These are phyloP conservation scores for Scortum barcoo DNA, from an alignment of 2,113 vertebrate species.

Conservation along the genomic window DNA sequence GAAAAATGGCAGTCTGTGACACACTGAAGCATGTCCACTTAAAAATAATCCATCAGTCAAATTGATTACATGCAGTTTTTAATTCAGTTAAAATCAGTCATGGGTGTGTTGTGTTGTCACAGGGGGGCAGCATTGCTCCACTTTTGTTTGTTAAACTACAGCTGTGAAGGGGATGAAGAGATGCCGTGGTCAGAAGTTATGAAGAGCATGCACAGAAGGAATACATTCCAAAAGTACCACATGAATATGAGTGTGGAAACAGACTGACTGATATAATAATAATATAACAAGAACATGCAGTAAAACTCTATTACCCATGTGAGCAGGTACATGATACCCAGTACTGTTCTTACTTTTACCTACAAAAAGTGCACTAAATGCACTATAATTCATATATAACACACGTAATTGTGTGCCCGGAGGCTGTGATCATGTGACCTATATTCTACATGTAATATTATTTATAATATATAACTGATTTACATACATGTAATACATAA, in stretches of 20 bases:
- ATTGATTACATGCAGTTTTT: neutral
- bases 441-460: too few species aligned
- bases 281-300: too few species aligned
- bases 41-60: neutral
- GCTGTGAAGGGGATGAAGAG: neutral
- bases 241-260: neutral
- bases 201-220: neutral
- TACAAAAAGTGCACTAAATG: too few species aligned
- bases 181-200: neutral
- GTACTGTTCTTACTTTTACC: too few species aligned
- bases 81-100: neutral
- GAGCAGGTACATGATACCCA: neutral
- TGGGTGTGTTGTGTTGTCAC: conserved; percentile 6
- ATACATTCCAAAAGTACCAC: neutral
- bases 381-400: too few species aligned
- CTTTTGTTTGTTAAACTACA: neutral
- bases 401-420: too few species aligned
- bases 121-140: conserved; percentile 1
- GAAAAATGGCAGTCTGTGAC: neutral
- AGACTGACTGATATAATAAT: neutral
- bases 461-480: too few species aligned
- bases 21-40: neutral
- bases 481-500: too few species aligned
- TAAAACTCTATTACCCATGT: neutral
- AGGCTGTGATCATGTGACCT: too few species aligned